These are phyloP conservation scores for Cyphomyrmex costatus DNA, from an alignment of 1,140 invertebrate species.

Conservation along the genomic window DNA sequence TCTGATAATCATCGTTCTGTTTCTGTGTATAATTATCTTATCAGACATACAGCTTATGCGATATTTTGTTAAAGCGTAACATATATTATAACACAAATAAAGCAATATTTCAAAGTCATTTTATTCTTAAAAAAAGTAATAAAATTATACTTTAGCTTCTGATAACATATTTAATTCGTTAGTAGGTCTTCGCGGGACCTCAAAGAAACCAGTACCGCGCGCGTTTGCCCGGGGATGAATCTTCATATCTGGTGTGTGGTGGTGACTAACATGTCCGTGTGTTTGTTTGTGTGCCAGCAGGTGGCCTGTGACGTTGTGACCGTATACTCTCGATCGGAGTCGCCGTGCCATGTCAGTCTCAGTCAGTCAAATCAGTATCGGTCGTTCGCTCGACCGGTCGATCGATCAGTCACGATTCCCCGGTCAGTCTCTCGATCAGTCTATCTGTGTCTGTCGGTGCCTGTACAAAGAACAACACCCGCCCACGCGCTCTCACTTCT, in stretches of 20 bases:
- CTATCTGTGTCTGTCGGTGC: constrained; percentile 80
- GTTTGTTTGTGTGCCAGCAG: constrained; percentile 88
- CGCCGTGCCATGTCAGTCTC: constrained; percentile 86
- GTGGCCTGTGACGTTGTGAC: constrained; percentile 87
- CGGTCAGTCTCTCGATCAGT: constrained; percentile 74
- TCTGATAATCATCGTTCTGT: background rate
- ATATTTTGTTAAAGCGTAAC: background rate
- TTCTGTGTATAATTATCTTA: background rate
- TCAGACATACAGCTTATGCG: background rate
- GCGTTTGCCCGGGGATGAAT: constrained; percentile 64
- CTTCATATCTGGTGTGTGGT: constrained; percentile 83
- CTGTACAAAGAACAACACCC: constrained; percentile 68
- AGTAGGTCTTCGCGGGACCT: constrained; percentile 6
- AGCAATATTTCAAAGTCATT: background rate
- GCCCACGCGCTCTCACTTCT: constrained; percentile 66
- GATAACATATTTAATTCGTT: background rate
- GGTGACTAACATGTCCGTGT: constrained; percentile 87
- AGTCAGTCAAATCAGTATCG: constrained; percentile 77
- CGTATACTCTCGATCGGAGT: constrained; percentile 86
- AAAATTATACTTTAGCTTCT: background rate
- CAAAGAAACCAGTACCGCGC: constrained; percentile 51
- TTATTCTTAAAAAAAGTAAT: background rate
- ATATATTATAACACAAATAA: background rate
- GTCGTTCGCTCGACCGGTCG: constrained; percentile 70
- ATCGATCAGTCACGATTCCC: constrained; percentile 72